Base-by-base conservation (phyloP, 2,888 invertebrate species). In the Drosophila demipolita region DNA sequence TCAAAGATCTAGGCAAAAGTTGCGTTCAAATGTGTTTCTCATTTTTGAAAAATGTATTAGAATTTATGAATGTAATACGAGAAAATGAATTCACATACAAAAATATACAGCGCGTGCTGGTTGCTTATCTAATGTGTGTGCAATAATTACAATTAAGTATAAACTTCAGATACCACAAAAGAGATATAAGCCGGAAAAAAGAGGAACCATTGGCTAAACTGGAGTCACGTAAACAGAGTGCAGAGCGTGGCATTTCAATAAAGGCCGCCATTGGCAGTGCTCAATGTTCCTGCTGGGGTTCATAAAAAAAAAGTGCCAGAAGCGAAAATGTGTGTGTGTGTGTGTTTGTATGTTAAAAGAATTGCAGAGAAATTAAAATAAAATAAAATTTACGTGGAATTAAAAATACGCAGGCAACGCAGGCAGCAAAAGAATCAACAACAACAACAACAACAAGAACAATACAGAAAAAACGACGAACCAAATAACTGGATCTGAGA, bases 331-430 rank as follows among this genome's bases (percentile, higher is more conserved):
- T 23, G 20, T 59, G 45, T 62, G 36, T 52, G 59, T 52, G 63
- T 64, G 57, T 60, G 58, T 62, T 20, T 42, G 64, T 75, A 73
- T 76, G 73, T 72, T 72, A 82, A 80, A 87, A 80, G 79, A 87
- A 87, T 85, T 82, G 90, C 86, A 85, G 83, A 60, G 74, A 85
- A 89, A 88, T 89, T 88, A 88, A 88, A 87, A 87, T 89, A 87
- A 90, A 90, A 89, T 89, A 87, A 89, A 90, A 89, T 89, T 85
- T 89, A 90, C 90, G 90, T 82, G 89, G 80, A 89, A 90, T 87
- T 84, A 90, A 88, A 87, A 84, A 78, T 75, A 78, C 70, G 77
- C 83, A 76, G 65, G 65, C 62, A 62, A 72, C 60, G 42, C 45
- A 23, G 40, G 38, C 26, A 45, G 53, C 50, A 57, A 48, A 54